phyloP scores from a whole-genome alignment of 2,888 invertebrate species.

The Apantesis nais region DNA sequence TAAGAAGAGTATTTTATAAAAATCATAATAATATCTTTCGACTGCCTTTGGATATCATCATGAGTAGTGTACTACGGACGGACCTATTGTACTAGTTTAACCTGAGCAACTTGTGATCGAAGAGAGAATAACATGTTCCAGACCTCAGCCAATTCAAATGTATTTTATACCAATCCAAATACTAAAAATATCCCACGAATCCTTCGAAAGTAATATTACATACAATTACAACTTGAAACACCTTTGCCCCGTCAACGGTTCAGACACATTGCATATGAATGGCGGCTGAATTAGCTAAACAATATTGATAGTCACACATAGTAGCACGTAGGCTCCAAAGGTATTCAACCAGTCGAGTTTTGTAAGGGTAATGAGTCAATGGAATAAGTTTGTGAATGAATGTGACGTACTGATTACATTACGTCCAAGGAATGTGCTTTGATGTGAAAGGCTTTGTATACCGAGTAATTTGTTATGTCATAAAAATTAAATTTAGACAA shows the following conservation, averaged over 20 bases:
- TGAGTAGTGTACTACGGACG: too few relatives aligned
- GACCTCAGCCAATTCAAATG: background rate
- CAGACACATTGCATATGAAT: slow-evolving; percentile 31
- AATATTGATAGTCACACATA: slow-evolving; percentile 24
- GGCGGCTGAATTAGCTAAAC: slow-evolving; percentile 23
- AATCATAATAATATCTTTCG: too few relatives aligned
- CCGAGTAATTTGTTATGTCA: background rate
- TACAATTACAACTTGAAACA: slow-evolving; percentile 35
- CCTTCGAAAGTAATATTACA: slow-evolving; percentile 23
- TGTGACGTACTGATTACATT: background rate
- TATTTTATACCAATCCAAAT: background rate
- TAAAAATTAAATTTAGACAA: too few relatives aligned
- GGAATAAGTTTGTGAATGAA: slow-evolving; percentile 2
- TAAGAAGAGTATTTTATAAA: too few relatives aligned
- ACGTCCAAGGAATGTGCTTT: background rate
- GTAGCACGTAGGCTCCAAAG: slow-evolving; percentile 12
- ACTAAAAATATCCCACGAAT: background rate
- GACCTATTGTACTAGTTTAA: too few relatives aligned
- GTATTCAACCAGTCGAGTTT: slow-evolving; percentile 5
- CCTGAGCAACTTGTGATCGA: too few relatives aligned
- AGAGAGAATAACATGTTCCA: background rate
- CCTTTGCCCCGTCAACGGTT: slow-evolving; percentile 20
- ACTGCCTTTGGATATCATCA: too few relatives aligned
- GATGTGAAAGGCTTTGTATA: background rate
- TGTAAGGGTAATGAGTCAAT: background rate